These are phyloP conservation scores for Tetragonisca angustula DNA, from an alignment of 2,888 invertebrate genomes.

Conservation along the genomic window DNA sequence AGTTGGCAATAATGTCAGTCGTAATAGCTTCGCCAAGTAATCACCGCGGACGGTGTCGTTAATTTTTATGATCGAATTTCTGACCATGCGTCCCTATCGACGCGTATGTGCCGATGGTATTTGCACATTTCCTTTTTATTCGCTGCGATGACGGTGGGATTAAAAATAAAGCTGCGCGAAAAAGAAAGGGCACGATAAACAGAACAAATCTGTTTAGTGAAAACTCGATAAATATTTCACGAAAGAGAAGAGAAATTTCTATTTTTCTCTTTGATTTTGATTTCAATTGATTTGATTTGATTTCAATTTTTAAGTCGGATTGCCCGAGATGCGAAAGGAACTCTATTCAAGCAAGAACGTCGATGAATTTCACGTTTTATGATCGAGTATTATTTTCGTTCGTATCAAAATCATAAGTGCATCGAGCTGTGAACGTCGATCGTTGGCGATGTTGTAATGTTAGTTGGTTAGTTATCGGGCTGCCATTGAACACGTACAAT, in stretches of 20 bases:
- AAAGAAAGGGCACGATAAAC: neutral
- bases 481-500: constrained; percentile 46
- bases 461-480: constrained; percentile 53
- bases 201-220: neutral
- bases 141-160: no score
- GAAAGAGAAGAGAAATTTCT: neutral
- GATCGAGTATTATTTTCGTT: neutral
- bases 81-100: neutral
- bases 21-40: constrained; percentile 35
- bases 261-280: no score
- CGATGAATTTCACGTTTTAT: no score
- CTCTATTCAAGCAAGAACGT: no score
- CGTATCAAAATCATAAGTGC: neutral
- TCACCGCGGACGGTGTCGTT: constrained; percentile 18
- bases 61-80: constrained; percentile 30
- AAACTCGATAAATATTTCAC: neutral
- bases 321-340: no score
- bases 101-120: neutral
- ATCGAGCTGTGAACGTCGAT: constrained; percentile 14
- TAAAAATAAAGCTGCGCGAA: neutral
- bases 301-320: no score
- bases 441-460: neutral
- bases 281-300: no score
- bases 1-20: constrained; percentile 27
- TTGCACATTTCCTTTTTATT: neutral